A percentile compares a stretch with the other conserved stretches of the same genome.
Evolutionary conservation across 2,888 invertebrate species (phyloP).

Genomic region (Aromia moschata): DNA sequence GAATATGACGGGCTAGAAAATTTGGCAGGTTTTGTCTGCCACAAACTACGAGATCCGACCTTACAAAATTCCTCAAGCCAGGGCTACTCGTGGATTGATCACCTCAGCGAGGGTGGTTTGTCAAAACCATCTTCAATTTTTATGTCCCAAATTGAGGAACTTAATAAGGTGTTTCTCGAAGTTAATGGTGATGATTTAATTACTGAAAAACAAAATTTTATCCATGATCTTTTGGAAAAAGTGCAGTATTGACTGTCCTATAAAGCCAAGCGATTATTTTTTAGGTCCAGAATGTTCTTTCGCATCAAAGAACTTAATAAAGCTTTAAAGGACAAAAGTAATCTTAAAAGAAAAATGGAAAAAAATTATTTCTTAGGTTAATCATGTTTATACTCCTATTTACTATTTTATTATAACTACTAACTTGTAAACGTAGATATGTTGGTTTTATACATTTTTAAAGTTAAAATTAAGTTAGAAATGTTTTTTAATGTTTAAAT

Average conservation of each 20-base stretch:
- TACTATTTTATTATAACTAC: too few relatives aligned
- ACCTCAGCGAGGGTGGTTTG: slow-evolving; percentile 7
- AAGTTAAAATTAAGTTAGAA: too few relatives aligned
- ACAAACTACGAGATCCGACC: slow-evolving; percentile 8
- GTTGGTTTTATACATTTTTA: too few relatives aligned
- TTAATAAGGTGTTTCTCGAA: not conserved
- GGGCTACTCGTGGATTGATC: not conserved
- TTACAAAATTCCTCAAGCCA: not conserved
- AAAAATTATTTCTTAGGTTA: too few relatives aligned
- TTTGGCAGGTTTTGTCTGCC: slow-evolving; percentile 29
- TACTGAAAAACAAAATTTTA: not conserved
- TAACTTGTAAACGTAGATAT: too few relatives aligned
- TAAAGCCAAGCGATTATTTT: not conserved
- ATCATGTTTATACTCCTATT: too few relatives aligned
- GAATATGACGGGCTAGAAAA: slow-evolving; percentile 31
- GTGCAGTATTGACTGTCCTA: not conserved
- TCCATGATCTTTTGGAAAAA: not conserved
- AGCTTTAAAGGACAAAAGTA: not conserved
- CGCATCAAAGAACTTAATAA: slow-evolving; percentile 1
- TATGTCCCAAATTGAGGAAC: not conserved
- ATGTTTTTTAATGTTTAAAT: too few relatives aligned
- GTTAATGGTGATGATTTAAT: not conserved
- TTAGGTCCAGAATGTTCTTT: slow-evolving; percentile 1
- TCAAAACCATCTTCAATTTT: not conserved
- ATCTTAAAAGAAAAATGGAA: not conserved